A percentile compares a stretch with the other conserved stretches of the same genome.
These are phyloP conservation scores for Bombyx mandarina DNA, from an alignment of 1,140 invertebrate species.

Conservation along the genomic window DNA sequence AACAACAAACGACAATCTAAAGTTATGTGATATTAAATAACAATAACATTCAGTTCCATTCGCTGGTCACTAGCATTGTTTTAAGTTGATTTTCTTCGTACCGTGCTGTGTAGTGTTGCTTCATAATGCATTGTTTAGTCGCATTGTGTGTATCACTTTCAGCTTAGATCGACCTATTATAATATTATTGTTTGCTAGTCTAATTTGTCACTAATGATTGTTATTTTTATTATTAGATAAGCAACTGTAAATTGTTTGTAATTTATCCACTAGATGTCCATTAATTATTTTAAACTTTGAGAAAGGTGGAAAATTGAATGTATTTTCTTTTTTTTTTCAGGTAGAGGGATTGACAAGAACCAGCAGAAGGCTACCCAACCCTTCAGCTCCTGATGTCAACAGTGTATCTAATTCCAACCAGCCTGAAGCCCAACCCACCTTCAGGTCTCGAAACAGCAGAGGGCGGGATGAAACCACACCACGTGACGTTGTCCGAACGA, in stretches of 20 bases:
- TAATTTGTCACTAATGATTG: too few relatives aligned
- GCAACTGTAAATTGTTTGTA: not conserved
- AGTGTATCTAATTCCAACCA: slow-evolving; percentile 21
- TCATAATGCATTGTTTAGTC: slow-evolving; percentile 13
- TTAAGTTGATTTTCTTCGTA: not conserved
- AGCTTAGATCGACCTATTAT: too few relatives aligned
- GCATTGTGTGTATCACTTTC: not conserved
- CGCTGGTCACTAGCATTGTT: slow-evolving; percentile 15
- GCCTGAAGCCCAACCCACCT: slow-evolving; percentile 33
- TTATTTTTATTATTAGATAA: too few relatives aligned
- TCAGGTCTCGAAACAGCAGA: slow-evolving; percentile 35
- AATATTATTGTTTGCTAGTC: too few relatives aligned
- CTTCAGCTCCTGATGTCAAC: slow-evolving; percentile 27
- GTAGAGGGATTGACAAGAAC: slow-evolving; percentile 35
- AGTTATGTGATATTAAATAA: not conserved
- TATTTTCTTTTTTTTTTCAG: slow-evolving; percentile 28
- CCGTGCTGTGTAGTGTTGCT: slow-evolving; percentile 8
- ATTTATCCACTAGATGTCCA: not conserved
- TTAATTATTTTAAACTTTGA: too few relatives aligned
- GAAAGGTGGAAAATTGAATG: too few relatives aligned
- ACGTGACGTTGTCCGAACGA: slow-evolving; percentile 26
- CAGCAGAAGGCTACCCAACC: slow-evolving; percentile 31
- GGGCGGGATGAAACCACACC: slow-evolving; percentile 34
- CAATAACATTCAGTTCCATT: slow-evolving; percentile 1
- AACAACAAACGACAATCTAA: too few relatives aligned